Base-by-base conservation (phyloP, 1,140 invertebrate species). In the Ceratosolen solmsi region DNA sequence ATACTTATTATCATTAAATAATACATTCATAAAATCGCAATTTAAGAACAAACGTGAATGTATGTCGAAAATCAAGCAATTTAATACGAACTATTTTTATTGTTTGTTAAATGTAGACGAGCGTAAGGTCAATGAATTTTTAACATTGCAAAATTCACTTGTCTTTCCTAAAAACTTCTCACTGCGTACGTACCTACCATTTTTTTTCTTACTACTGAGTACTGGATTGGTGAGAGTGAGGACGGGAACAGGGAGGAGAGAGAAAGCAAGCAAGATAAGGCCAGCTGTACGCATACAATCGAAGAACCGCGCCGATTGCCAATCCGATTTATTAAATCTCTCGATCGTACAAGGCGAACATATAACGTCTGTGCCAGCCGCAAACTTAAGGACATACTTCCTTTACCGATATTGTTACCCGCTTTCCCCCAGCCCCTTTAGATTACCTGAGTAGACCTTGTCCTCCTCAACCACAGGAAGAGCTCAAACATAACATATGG, bases 301-400 rank as follows among this genome's bases (percentile, higher is more conserved):
- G 9, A n/a, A 54, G 17, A 46, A 30, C 49, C 41, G 46, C 33
- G 49, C 51, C 51, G 63, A 68, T 78, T 58, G 51, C 65, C 65
- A 70, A 79, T 71, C 51, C 77, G 77, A 79, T 70, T 79, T 79
- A 79, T 79, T 79, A 58, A 79, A 79, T 79, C 77, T 79, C 49
- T 22, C 65, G 77, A 79, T 79, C 77, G 65, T 70, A 71, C 65
- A 70, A 51, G 77, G 65, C 63, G 20, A 68, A 71, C n/a, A 68
- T 78, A 49, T 78, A 36, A 51, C 75, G 38, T 71, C 5, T 36
- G 38, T 27, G 20, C 51, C 20, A 75, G 13, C n/a, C 36, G 54
- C 56, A 4, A 51, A 54, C 51, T 74, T 73, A 73, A 54, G 51
- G 72, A 74, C 51, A 74, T 74, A 49, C 54, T 20, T 74, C 72